Evolutionary conservation across 2,888 invertebrate species (phyloP), one percentile per base, ranked within the genome.

Genomic region (Onchidella celtica): DNA sequence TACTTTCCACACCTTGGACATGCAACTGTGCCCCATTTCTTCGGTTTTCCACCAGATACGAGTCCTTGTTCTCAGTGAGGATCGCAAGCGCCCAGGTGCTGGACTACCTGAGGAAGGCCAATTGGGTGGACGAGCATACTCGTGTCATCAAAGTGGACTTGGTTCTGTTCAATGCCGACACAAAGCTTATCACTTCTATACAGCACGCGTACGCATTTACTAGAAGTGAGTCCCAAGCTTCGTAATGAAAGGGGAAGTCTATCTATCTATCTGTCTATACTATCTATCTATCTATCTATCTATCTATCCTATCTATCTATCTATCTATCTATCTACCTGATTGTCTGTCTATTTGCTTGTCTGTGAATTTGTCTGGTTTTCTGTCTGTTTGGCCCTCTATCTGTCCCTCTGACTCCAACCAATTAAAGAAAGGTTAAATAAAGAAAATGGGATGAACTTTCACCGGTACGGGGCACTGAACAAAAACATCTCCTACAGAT

Each of bases 131-230:
- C 24, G 55, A 65, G 3, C n/a, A 32, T 9, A 76, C 76, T 0
- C 34, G 55, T 11, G 76, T 55, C 11, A 34, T 76, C 17, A 36
- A 17, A 6, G 2, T 76, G 4, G 65, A 27, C 14, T 32, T 76
- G 27, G 65, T 17, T 3, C 38, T 76, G 2, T 40, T 65, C 76
- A 66, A 76, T n/a, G 66, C 29, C 2, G 76, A 76, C 66, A 65
- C 76, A 14, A 17, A n/a, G 11, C 32, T 76, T 14, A 6, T 65
- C 2, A 76, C 76, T 0, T 27, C 29, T n/a, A 55, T 76, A 29
- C 3, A 63, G 0, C 76, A 76, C 47, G 76, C 66, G 21, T 76
- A 66, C 27, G 76, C 65, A 55, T 66, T 76, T 38, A 63, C 24
- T 1, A 11, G 32, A n/a, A 29, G 75, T 75, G 61, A 36, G 57